Evolutionary conservation across 2,113 vertebrate species (phyloP), one percentile per base, ranked within the genome.

Genomic region (Bolborhynchus lineola): DNA sequence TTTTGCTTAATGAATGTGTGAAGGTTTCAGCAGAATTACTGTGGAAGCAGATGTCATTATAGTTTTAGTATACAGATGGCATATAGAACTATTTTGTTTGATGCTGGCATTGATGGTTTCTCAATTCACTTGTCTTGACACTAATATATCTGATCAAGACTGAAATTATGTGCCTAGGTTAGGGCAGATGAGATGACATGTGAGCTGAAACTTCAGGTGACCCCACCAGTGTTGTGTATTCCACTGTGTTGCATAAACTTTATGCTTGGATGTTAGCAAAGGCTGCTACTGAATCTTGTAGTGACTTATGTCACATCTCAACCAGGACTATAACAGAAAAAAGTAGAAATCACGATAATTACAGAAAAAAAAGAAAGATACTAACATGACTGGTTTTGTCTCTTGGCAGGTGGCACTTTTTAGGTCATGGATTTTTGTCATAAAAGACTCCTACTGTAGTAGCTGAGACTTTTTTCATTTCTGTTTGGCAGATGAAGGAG

Each of bases 141-240:
- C 16, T 15, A 63, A 10, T 6, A 9, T 39, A 35, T 9, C 42
- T 33, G 28, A 55, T 71, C 16, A 60, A 47, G 9, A 33, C 41
- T 63, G n/a, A 83, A 83, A 71, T 25, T 3, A 63, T 42, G 37
- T 79, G 18, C 20, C 3, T n/a, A 76, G 19, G 14, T 39, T 69
- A 53, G 26, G 64, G 12, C 12, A 60, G 67, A 63, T 18, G 42
- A 71, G 35, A 46, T 1, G 3, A 21, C 0, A 0, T 19, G 29
- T 21, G 42, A 70, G 31, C 13, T 10, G 16, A 89, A 78, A 53
- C 67, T 28, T 86, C 21, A 16, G 52, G 25, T 1, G 13, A 71
- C 28, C 17, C 19, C 11, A 25, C 37, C 15, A 55, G 26, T 33
- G 19, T 2, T 7, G 3, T 6, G 17, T 11, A 7, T 41, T 46